Conservation (phyloP, 2,113 vertebrate species). For the Stercorarius parasiticus region DNA sequence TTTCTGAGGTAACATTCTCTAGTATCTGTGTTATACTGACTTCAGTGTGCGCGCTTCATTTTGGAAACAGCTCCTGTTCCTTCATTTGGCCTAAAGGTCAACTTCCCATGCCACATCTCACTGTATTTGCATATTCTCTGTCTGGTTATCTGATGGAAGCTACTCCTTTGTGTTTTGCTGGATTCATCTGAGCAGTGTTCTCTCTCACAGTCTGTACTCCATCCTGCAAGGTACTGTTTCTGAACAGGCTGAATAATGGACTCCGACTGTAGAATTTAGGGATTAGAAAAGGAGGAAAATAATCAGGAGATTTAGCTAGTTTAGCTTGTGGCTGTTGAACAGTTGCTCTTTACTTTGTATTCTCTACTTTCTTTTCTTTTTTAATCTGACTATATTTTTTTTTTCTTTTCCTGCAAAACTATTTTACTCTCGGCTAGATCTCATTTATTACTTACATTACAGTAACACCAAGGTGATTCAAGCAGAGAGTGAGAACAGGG, state of each 20-base stretch:
- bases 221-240: constrained; percentile 1
- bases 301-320: not conserved
- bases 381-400: not conserved
- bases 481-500: not conserved
- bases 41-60: not conserved
- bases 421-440: not conserved
- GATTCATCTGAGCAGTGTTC: not conserved
- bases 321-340: not conserved
- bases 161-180: not conserved
- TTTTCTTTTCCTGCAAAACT: not conserved
- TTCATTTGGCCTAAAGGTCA: not conserved
- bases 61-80: not conserved
- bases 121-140: not conserved
- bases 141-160: constrained; percentile 20
- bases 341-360: not conserved
- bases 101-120: not conserved
- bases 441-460: not conserved
- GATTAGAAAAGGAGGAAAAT: not conserved
- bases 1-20: not conserved
- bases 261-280: not conserved
- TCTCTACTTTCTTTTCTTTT: not conserved
- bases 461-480: not conserved
- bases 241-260: constrained; percentile 8
- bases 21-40: not conserved
- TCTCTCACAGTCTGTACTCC: not conserved